phyloP scores from a whole-genome alignment of 2,888 invertebrate genomes.

The Ectobius pallidus region DNA sequence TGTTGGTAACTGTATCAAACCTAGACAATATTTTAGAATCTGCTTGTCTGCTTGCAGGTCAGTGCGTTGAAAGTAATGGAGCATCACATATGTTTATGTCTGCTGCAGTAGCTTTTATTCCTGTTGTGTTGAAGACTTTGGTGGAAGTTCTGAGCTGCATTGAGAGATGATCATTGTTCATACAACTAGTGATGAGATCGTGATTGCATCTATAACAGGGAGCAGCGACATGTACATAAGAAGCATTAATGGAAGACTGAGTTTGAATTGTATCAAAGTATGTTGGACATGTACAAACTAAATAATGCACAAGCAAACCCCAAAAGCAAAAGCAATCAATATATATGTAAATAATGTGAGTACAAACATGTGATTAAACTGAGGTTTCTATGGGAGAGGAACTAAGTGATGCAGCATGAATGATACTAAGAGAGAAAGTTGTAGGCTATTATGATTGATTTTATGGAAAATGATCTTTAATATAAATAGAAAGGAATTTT shows the following conservation, averaged over 20 bases:
- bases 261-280: background rate
- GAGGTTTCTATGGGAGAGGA: background rate
- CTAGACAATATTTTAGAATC: too few relatives aligned
- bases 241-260: background rate
- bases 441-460: constrained; percentile 14
- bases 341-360: constrained; percentile 19
- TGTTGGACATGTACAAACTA: background rate
- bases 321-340: constrained; percentile 22
- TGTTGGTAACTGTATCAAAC: too few relatives aligned
- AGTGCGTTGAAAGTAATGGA: constrained; percentile 20
- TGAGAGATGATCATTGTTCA: constrained; percentile 22
- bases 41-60: too few relatives aligned
- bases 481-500: background rate
- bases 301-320: background rate
- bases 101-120: background rate
- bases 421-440: background rate
- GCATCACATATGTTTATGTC: background rate
- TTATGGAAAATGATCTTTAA: background rate
- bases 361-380: constrained; percentile 8
- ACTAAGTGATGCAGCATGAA: background rate
- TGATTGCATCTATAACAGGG: constrained; percentile 5
- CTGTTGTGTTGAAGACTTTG: background rate
- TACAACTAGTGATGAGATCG: background rate
- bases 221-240: background rate
- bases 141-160: constrained; percentile 3